Evolutionary conservation across 2,888 invertebrate species (phyloP).

Genomic region (Campoletis raptor): DNA sequence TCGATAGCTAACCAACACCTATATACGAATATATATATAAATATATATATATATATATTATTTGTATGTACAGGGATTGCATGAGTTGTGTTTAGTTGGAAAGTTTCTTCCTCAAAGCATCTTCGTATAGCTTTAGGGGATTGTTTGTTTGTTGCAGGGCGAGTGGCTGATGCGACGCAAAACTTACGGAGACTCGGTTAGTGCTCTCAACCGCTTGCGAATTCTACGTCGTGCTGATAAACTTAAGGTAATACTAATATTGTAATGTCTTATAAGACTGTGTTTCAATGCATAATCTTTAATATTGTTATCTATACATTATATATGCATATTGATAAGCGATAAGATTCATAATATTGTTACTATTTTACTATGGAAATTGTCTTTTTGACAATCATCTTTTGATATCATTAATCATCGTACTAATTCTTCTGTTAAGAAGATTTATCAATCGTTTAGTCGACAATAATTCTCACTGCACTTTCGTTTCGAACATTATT

Average conservation of each 20-base stretch:
- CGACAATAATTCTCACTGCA: too few relatives aligned
- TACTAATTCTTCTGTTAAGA: background rate
- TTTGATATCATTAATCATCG: background rate
- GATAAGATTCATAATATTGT: background rate
- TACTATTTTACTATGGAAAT: background rate
- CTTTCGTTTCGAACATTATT: too few relatives aligned
- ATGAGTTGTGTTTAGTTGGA: conserved; percentile 72
- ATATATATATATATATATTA: background rate
- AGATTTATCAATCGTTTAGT: too few relatives aligned
- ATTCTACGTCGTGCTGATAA: conserved; percentile 73
- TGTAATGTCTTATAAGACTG: conserved; percentile 17
- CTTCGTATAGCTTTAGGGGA: conserved; percentile 43
- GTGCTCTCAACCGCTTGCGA: conserved; percentile 76
- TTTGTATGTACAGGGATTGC: background rate
- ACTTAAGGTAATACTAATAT: conserved; percentile 73
- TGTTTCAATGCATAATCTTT: background rate
- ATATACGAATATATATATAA: background rate
- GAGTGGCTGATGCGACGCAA: conserved; percentile 79
- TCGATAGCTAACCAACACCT: background rate
- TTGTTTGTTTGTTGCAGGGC: conserved; percentile 77
- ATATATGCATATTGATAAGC: background rate
- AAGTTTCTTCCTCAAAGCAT: conserved; percentile 71
- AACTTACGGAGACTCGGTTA: conserved; percentile 79
- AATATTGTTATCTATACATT: background rate
- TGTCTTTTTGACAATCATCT: background rate